A percentile compares a stretch with the other conserved stretches of the same genome.
These are phyloP conservation scores for Adela reaumurella DNA, from an alignment of 2,888 invertebrate genomes.

Conservation along the genomic window DNA sequence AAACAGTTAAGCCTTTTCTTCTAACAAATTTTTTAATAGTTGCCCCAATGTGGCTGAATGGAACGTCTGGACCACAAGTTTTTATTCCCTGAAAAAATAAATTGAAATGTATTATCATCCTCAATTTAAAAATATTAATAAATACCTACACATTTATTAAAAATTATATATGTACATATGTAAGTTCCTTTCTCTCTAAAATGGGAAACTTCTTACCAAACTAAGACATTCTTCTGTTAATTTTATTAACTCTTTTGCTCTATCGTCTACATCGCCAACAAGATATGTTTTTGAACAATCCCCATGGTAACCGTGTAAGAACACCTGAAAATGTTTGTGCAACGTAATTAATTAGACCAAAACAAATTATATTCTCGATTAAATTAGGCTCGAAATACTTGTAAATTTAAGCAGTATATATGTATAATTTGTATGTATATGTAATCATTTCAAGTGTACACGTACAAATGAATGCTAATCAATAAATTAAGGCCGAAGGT, in stretches of 20 bases:
- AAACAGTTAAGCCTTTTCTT: constrained; percentile 59
- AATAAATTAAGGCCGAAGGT: too few species aligned
- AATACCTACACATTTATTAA: too few species aligned
- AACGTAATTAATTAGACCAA: too few species aligned
- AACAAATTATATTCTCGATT: too few species aligned
- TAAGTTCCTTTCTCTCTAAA: too few species aligned
- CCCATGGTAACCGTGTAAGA: constrained; percentile 81
- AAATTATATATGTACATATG: neutral
- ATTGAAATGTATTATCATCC: too few species aligned
- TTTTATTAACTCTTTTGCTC: constrained; percentile 64
- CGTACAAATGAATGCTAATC: too few species aligned
- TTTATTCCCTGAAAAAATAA: constrained; percentile 52
- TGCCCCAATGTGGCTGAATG: constrained; percentile 61
- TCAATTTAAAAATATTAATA: constrained; percentile 4
- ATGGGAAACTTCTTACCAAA: constrained; percentile 36
- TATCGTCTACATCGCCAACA: constrained; percentile 78
- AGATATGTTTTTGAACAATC: constrained; percentile 86
- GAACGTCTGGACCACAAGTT: constrained; percentile 58
- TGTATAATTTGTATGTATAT: too few species aligned
- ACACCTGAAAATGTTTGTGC: constrained; percentile 54
- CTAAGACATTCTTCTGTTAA: constrained; percentile 69
- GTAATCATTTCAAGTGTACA: too few species aligned
- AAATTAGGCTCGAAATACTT: too few species aligned
- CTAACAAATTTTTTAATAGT: constrained; percentile 63
- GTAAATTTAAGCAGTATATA: too few species aligned